These are phyloP conservation scores for Philaethria dido DNA, from an alignment of 2,888 invertebrate genomes.

Conservation along the genomic window DNA sequence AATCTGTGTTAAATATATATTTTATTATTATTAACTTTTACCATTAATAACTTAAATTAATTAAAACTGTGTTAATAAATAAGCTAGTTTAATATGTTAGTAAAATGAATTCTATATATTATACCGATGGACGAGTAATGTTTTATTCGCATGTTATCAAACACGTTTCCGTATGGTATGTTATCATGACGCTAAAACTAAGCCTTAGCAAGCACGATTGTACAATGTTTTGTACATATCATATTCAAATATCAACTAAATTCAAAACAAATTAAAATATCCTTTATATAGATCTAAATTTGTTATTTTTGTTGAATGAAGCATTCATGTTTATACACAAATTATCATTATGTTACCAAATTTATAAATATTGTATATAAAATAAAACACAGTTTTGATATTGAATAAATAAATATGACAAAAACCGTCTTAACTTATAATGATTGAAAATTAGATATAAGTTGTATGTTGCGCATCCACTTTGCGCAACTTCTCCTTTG, in stretches of 20 bases:
- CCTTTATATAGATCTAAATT: not conserved
- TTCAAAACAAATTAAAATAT: constrained; percentile 18
- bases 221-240: constrained; percentile 19
- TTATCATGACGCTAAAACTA: constrained; percentile 28
- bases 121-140: not conserved
- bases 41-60: not conserved
- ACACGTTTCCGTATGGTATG: constrained; percentile 33
- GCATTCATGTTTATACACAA: not conserved
- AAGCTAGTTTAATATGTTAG: not conserved
- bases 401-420: not conserved
- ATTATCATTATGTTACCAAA: not conserved
- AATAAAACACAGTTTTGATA: not conserved
- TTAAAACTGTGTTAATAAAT: not conserved
- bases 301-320: constrained; percentile 1
- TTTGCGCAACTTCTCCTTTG: constrained; percentile 28
- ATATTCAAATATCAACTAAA: constrained; percentile 27
- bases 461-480: constrained; percentile 21
- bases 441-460: not conserved
- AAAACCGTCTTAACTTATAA: not conserved
- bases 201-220: constrained; percentile 24
- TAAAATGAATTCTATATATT: not conserved
- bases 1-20: too few relatives aligned
- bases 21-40: too few relatives aligned
- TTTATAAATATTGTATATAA: not conserved
- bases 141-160: constrained; percentile 24